Evolutionary conservation across 1,140 invertebrate genomes (phyloP).

Genomic region (Philaenus spumarius): DNA sequence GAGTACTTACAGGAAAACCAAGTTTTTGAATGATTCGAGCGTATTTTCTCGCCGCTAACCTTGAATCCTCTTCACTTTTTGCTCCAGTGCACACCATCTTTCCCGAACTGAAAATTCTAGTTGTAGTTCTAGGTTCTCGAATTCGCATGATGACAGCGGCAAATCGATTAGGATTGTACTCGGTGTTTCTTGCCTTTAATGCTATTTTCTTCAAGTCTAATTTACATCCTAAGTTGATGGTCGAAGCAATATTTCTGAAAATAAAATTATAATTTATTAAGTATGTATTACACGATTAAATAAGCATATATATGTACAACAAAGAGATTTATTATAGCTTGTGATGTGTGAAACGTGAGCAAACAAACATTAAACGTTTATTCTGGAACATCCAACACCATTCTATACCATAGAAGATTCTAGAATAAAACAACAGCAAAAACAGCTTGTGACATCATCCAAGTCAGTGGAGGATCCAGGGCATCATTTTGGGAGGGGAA

Average conservation of each 20-base stretch:
- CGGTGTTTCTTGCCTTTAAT: conserved; percentile 96
- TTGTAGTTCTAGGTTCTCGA: conserved; percentile 95
- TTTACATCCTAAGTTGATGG: conserved; percentile 94
- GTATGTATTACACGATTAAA: too few species aligned
- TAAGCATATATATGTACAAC: too few species aligned
- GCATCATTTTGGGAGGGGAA: too few species aligned
- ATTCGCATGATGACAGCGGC: conserved; percentile 99
- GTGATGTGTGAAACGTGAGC: too few species aligned
- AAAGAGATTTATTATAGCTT: too few species aligned
- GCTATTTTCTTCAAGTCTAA: conserved; percentile 97
- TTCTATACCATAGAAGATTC: too few species aligned
- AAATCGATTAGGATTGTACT: conserved; percentile 99
- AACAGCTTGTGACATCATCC: too few species aligned
- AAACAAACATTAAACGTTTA: too few species aligned
- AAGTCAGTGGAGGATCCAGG: too few species aligned
- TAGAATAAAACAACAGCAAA: too few species aligned
- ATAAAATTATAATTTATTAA: too few species aligned
- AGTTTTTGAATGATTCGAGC: conserved; percentile 99
- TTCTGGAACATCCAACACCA: too few species aligned
- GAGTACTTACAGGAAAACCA: conserved; percentile 88
- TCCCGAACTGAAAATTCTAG: conserved; percentile 97
- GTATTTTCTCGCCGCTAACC: conserved; percentile 96
- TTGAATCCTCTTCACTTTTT: conserved; percentile 97
- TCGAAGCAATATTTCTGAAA: conserved; percentile 98
- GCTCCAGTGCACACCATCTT: conserved; percentile 99